Conservation (phyloP, 2,113 vertebrate genomes). For the Cyphomyrus plagiostoma region DNA sequence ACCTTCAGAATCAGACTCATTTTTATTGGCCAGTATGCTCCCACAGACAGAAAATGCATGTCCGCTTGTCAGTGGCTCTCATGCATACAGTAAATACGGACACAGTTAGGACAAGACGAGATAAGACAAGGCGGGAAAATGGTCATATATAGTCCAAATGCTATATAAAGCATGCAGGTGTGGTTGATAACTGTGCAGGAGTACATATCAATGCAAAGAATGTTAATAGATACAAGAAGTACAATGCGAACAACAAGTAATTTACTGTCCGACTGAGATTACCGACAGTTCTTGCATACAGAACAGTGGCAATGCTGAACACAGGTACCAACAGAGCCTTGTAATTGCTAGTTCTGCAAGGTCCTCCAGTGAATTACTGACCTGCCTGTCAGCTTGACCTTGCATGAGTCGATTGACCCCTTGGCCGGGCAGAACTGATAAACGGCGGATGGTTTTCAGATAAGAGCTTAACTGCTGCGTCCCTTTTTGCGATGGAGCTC, state of each 20-base stretch:
- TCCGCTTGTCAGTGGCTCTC: background rate
- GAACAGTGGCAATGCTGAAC: constrained; percentile 58
- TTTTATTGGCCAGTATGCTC: background rate
- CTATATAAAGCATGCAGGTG: background rate
- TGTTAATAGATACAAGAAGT: background rate
- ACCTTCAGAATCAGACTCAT: background rate
- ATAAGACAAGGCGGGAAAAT: background rate
- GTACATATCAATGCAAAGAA: background rate
- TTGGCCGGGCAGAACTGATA: constrained; percentile 19
- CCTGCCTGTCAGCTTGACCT: constrained; percentile 25
- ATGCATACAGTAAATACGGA: background rate
- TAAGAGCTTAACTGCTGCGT: background rate
- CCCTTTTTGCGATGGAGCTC: background rate
- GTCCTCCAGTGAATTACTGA: constrained; percentile 26
- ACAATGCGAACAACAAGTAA: background rate
- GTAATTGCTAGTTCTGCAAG: constrained; percentile 16
- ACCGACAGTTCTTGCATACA: constrained; percentile 48
- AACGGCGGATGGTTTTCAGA: constrained; percentile 12
- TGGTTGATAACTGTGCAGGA: background rate
- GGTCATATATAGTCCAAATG: background rate
- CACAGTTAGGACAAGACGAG: background rate
- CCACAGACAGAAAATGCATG: background rate
- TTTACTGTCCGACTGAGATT: background rate
- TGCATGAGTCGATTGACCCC: constrained; percentile 25
- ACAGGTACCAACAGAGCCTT: constrained; percentile 44